Conservation (phyloP, 2,888 invertebrate species). For the Protonemura montana region DNA sequence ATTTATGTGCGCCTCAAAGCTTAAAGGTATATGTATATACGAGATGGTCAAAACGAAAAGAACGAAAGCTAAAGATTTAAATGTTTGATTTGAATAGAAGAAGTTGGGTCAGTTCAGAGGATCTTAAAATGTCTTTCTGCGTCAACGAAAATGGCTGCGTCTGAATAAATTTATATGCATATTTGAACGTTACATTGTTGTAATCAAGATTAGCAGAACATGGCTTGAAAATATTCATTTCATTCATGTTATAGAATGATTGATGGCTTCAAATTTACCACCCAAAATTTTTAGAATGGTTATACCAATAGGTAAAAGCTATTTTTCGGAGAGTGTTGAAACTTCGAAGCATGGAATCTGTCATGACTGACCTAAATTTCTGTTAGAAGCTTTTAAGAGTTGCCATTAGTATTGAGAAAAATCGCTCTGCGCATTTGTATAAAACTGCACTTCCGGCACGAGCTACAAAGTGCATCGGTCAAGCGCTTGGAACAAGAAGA, state of each 20-base stretch:
- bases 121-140: not conserved
- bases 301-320: not conserved
- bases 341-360: not conserved
- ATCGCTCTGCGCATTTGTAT: not conserved
- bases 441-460: not conserved
- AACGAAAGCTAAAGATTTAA: not conserved
- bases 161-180: not conserved
- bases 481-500: not conserved
- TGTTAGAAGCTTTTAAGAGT: not conserved
- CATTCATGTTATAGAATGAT: not conserved
- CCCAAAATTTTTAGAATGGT: not conserved
- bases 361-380: not conserved
- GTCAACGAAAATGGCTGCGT: not conserved
- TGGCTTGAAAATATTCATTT: not conserved
- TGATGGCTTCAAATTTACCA: not conserved
- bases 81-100: constrained; percentile 2
- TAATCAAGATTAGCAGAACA: constrained; percentile 7
- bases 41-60: not conserved
- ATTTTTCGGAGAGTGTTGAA: not conserved
- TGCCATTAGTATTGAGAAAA: not conserved
- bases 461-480: constrained; percentile 15
- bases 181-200: not conserved
- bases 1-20: not conserved
- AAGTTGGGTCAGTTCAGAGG: not conserved
- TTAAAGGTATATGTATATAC: not conserved